A percentile compares a stretch with the other conserved stretches of the same genome.
Conservation (phyloP, 2,888 invertebrate genomes). For the Pantelozetes paolii region DNA sequence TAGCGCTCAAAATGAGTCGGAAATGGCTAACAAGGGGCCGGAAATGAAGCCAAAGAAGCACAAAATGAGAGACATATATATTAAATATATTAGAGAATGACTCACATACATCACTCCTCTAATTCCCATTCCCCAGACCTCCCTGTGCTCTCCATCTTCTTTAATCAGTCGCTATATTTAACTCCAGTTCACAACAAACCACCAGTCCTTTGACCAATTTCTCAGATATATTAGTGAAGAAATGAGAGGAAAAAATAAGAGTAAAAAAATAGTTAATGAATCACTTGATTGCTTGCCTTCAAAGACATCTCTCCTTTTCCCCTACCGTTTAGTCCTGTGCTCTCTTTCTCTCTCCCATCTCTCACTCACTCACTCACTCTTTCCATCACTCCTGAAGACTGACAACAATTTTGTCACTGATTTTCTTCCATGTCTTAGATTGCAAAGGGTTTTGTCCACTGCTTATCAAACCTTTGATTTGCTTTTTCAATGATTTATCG, state of each 20-base stretch:
- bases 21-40: slow-evolving; percentile 35
- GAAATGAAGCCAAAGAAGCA: slow-evolving; percentile 31
- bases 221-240: not conserved
- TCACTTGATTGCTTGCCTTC: slow-evolving; percentile 21
- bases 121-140: not conserved
- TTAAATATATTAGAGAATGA: slow-evolving; percentile 18
- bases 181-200: not conserved
- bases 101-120: not conserved
- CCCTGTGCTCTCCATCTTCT: not conserved
- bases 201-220: no score
- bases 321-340: not conserved
- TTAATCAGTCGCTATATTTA: not conserved
- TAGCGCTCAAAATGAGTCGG: slow-evolving; percentile 23
- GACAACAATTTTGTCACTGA: not conserved
- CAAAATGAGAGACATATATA: slow-evolving; percentile 6
- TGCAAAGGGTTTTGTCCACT: no score
- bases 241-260: not conserved
- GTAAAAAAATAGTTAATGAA: slow-evolving; percentile 27
- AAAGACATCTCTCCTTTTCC: slow-evolving; percentile 12
- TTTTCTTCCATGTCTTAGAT: not conserved
- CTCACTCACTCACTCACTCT: no score
- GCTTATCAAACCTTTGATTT: no score
- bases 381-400: no score
- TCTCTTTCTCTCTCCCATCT: no score
- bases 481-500: no score